These are phyloP conservation scores for Mylabris phalerata DNA, from an alignment of 1,140 invertebrate species.

Conservation along the genomic window DNA sequence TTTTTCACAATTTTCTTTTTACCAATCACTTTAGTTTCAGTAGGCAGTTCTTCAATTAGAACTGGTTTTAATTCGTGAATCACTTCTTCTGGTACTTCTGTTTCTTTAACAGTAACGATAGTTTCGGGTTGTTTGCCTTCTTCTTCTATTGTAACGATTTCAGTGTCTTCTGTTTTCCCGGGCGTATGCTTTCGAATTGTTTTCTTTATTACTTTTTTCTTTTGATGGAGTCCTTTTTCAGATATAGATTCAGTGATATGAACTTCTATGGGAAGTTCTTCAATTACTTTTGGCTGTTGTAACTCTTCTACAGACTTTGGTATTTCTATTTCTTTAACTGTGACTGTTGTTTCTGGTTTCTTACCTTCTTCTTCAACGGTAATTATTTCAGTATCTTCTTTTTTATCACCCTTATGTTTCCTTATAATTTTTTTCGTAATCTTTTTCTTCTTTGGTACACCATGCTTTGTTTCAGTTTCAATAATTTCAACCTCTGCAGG, in stretches of 20 bases:
- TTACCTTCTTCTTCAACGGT: slow-evolving; percentile 42
- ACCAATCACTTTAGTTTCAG: slow-evolving; percentile 25
- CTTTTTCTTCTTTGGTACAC: slow-evolving; percentile 32
- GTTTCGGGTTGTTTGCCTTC: slow-evolving; percentile 18
- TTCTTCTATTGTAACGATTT: slow-evolving; percentile 34
- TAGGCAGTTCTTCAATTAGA: slow-evolving; percentile 33
- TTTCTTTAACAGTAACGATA: slow-evolving; percentile 30
- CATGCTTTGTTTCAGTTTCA: slow-evolving; percentile 29
- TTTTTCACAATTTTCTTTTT: slow-evolving; percentile 41
- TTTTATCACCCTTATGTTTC: slow-evolving; percentile 33
- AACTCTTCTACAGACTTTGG: slow-evolving; percentile 35
- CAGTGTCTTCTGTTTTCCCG: slow-evolving; percentile 28
- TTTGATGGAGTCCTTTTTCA: slow-evolving; percentile 24
- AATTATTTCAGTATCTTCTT: slow-evolving; percentile 33
- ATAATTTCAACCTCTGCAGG: slow-evolving; percentile 18
- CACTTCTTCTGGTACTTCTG: slow-evolving; percentile 27
- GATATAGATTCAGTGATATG: slow-evolving; percentile 36
- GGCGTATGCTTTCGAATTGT: not conserved
- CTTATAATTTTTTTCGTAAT: slow-evolving; percentile 37
- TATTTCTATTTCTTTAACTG: slow-evolving; percentile 16
- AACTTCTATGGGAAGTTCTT: slow-evolving; percentile 36
- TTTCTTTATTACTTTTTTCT: not conserved
- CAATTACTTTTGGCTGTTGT: slow-evolving; percentile 30
- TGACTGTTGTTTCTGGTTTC: slow-evolving; percentile 36
- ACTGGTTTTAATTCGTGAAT: slow-evolving; percentile 23